Evolutionary conservation across 2,113 vertebrate genomes (phyloP), one percentile per base, ranked within the genome.

Genomic region (Sphaerodactylus townsendi): DNA sequence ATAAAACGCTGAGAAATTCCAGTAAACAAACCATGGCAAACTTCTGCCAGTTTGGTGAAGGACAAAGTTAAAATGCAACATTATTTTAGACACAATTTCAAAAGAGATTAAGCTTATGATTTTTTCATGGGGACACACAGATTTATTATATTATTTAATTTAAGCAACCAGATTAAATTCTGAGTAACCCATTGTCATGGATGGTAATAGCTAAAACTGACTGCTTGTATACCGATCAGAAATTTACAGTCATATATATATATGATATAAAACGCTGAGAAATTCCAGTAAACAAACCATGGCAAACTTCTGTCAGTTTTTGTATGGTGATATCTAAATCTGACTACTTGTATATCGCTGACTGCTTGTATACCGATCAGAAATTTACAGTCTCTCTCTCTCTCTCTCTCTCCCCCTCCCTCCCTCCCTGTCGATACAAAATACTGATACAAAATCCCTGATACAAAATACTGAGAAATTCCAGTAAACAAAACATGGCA

Each of bases 401-500:
- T n/a, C n/a, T n/a, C n/a, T n/a, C n/a, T n/a, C n/a, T n/a, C n/a
- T n/a, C n/a, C n/a, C n/a, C n/a, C n/a, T n/a, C n/a, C n/a, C n/a
- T n/a, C n/a, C n/a, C n/a, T n/a, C n/a, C n/a, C n/a, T n/a, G n/a
- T n/a, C n/a, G n/a, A n/a, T n/a, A n/a, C n/a, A n/a, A n/a, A n/a
- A n/a, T n/a, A n/a, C n/a, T n/a, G n/a, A n/a, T n/a, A n/a, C 25
- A 11, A n/a, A n/a, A n/a, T n/a, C n/a, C n/a, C n/a, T 15, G 25
- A 77, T 85, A 88, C 90, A 50, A 41, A 90, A 77, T 66, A 85
- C 81, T 89, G 93, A 93, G 81, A 85, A 86, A 85, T 89, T 81
- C 33, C 0, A 78, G 33, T 28, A 69, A 35, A 50, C 19, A 78
- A 82, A 66, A 65, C 39, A 56, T 85, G 59, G n/a, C 41, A 78